These are phyloP conservation scores for Rhyacichthys aspro DNA, from an alignment of 2,797 vertebrate genomes.

Conservation along the genomic window DNA sequence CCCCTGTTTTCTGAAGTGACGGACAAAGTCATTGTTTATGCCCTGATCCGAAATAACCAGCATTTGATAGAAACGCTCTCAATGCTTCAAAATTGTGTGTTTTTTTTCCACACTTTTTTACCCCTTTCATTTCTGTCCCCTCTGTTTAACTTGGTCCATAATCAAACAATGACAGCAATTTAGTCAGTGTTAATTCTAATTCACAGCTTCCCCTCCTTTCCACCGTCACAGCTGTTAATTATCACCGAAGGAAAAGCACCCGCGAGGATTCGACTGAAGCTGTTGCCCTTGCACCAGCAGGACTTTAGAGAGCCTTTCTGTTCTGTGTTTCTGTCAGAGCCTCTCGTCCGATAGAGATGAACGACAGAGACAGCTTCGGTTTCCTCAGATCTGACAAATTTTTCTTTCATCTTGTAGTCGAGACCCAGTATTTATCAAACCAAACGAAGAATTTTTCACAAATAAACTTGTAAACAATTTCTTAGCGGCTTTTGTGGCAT, in stretches of 20 bases:
- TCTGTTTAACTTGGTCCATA: slow-evolving; percentile 81
- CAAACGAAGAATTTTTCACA: too few species aligned
- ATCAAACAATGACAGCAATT: slow-evolving; percentile 88
- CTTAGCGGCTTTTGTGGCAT: too few species aligned
- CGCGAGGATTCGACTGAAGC: slow-evolving; percentile 79
- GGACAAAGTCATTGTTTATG: slow-evolving; percentile 35
- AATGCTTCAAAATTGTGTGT: too few species aligned
- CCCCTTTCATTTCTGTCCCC: slow-evolving; percentile 49
- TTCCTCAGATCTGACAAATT: too few species aligned
- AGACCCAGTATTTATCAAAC: too few species aligned
- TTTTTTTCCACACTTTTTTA: slow-evolving; percentile 85
- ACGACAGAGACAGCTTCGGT: too few species aligned
- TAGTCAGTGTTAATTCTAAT: slow-evolving; percentile 90
- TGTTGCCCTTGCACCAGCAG: slow-evolving; percentile 39
- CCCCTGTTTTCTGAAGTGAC: slow-evolving; percentile 39
- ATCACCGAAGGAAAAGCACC: slow-evolving; percentile 79
- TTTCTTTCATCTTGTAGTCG: too few species aligned
- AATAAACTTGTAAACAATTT: too few species aligned
- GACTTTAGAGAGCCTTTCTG: slow-evolving; percentile 56
- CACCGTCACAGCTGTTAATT: slow-evolving; percentile 80
- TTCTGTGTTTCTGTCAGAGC: slow-evolving; percentile 39
- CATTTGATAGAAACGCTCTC: slow-evolving; percentile 57
- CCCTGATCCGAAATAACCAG: slow-evolving; percentile 33
- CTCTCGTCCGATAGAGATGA: slow-evolving; percentile 25
- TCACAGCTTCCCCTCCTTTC: slow-evolving; percentile 85